A percentile compares a stretch with the other conserved stretches of the same genome.
Conservation (phyloP, 2,797 vertebrate species). For the Peromyscus eremicus region DNA sequence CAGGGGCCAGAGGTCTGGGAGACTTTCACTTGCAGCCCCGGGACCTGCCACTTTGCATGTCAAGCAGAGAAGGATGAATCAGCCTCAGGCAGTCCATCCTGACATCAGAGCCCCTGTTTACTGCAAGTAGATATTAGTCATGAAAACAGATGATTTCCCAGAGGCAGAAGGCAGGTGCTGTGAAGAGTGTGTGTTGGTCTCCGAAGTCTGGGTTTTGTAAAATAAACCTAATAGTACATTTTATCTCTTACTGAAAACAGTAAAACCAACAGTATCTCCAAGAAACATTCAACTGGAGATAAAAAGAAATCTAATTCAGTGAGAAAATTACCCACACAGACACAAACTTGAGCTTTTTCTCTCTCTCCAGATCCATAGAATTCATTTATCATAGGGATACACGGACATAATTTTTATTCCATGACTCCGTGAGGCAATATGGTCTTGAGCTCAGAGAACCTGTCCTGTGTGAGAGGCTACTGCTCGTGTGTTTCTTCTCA, state of each 20-base stretch:
- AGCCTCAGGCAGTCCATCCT: constrained; percentile 57
- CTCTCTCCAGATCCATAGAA: constrained; percentile 45
- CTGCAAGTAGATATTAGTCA: constrained; percentile 78
- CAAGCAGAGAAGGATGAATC: constrained; percentile 72
- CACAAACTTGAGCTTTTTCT: constrained; percentile 59
- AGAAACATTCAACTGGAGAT: constrained; percentile 74
- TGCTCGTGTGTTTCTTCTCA: constrained; percentile 48
- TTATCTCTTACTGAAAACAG: constrained; percentile 80
- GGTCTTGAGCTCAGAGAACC: constrained; percentile 57
- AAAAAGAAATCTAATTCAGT: constrained; percentile 80
- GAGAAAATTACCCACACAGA: constrained; percentile 71
- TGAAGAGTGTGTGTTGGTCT: constrained; percentile 65
- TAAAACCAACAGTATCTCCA: constrained; percentile 51
- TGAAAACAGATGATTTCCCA: constrained; percentile 80
- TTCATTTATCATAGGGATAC: constrained; percentile 69
- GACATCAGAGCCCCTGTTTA: constrained; percentile 78
- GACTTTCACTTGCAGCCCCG: not conserved
- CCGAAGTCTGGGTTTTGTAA: constrained; percentile 74
- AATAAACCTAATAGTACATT: constrained; percentile 77
- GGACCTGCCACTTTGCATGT: constrained; percentile 70
- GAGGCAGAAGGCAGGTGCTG: constrained; percentile 83
- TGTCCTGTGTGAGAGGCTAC: constrained; percentile 28
- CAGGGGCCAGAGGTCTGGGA: constrained; percentile 27
- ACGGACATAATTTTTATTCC: constrained; percentile 59
- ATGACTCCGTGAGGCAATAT: constrained; percentile 67